Evolutionary conservation across 2,113 vertebrate species (phyloP), one percentile per base, ranked within the genome.

Genomic region (Varanus komodoensis): DNA sequence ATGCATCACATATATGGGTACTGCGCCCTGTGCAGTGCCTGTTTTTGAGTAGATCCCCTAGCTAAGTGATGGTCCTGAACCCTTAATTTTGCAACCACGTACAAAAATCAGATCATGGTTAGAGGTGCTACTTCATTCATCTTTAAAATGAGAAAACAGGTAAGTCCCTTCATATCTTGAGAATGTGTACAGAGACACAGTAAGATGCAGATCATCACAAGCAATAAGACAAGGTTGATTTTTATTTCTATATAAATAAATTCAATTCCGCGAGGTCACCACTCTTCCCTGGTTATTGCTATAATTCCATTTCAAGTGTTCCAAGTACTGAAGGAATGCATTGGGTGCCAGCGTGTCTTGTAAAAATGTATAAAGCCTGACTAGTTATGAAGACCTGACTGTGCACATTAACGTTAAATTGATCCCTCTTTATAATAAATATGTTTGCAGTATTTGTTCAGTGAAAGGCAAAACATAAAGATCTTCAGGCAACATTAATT

Each of bases 241-340:
- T 69, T 80, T 82, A 82, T 82, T 82, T 69, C 38, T 44, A 44
- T 44, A 88, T 88, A 88, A 71, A 88, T 57, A 71, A 71, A 69
- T 86, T 38, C 71, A 44, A 52, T 61, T 86, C 85, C 61, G 32
- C 50, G 29, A 82, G 29, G 14, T 81, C 32, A 38, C 17, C 15
- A 64, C 34, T 74, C 57, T 67, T 27, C 21, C 6, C 9, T 29
- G 80, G 27, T 88, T 74, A 80, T 80, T 80, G 80, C 64, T 52
- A 2, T 80, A 71, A 54, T 69, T 88, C 11, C 48, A 69, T 80
- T 80, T 80, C 29, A 88, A 52, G 61, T 68, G 77, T 6, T 57
- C 75, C 44, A 44, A 64, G 54, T 77, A 78, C 15, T 71, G 11
- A 19, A 81, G 19, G 48, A 69, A 88, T 69, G 69, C 32, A 69